Percentiles rank a stretch among this genome's conserved stretches.
These are phyloP conservation scores for Holothuria scabra DNA, from an alignment of 53 echinoderm and acorn worm genomes.

Conservation along the genomic window DNA sequence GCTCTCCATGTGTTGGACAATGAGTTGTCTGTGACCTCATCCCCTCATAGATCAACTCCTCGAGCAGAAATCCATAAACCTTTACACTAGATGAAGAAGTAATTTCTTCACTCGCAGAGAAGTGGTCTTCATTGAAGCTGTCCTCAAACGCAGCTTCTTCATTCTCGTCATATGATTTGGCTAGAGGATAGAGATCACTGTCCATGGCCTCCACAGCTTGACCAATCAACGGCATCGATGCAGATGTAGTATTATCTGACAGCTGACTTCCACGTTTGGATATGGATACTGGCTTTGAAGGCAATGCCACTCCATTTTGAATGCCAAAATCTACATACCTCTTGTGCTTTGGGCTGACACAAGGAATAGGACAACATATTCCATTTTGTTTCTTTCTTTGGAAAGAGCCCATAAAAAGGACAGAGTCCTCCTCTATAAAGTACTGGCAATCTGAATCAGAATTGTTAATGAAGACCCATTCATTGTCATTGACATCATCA, in stretches of 20 bases:
- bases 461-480: conserved; percentile 87
- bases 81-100: conserved; percentile 50
- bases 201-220: conserved; percentile 45
- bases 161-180: conserved; percentile 53
- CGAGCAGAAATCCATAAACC: conserved; percentile 93
- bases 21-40: conserved; percentile 81
- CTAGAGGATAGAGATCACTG: background rate
- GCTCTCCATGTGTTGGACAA: conserved; percentile 88
- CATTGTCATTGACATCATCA: conserved; percentile 82
- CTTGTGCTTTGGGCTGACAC: conserved; percentile 45
- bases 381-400: conserved; percentile 40
- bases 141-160: conserved; percentile 47
- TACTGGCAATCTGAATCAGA: conserved; percentile 55
- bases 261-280: background rate
- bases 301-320: conserved; percentile 4
- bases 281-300: conserved; percentile 28
- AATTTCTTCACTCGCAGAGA: conserved; percentile 58
- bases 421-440: conserved; percentile 50
- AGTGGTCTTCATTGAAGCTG: conserved; percentile 47
- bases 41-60: conserved; percentile 84
- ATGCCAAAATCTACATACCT: conserved; percentile 15
- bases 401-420: conserved; percentile 57
- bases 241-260: conserved; percentile 8
- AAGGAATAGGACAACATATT: conserved; percentile 77
- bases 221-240: background rate